Evolutionary conservation across 2,888 invertebrate genomes (phyloP), one percentile per base, ranked within the genome.

Genomic region (Pristionchus entomophagus): DNA sequence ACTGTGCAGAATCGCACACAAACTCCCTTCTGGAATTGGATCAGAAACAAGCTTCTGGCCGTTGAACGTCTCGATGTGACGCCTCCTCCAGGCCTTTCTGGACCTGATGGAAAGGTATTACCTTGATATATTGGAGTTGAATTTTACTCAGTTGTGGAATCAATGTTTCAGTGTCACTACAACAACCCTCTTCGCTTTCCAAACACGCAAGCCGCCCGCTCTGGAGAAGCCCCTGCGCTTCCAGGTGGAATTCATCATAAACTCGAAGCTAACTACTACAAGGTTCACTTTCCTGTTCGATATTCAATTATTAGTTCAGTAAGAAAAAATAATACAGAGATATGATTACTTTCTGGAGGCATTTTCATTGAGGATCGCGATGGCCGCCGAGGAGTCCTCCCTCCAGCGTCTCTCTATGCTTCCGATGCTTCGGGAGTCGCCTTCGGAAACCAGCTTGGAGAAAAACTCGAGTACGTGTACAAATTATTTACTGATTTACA

Each of bases 251-350:
- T 96, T 2, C 95, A 96, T 49, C 96, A 97, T 94, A 95, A 96
- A 92, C 95, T 96, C 87, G 95, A 96, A 22, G 95, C 95, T 78
- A 97, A 97, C 94, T 97, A 97, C 94, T 98, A 98, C 96, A 95
- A 85, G 85, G 85, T 85, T 45, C 17, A 0, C 10, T 32, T 78
- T 26, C 26, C 12, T 49, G 19, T 49, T 78, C 6, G 14, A n/a
- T 6, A 59, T 59, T 59, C 59, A 6, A 59, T 12, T 59, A 22
- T 8, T 22, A 12, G 22, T 59, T 59, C 10, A 59, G 26, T 5
- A 22, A 59, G 59, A n/a, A n/a, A n/a, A n/a, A n/a, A n/a, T n/a
- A n/a, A n/a, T n/a, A n/a, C n/a, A n/a, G n/a, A n/a, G n/a, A n/a
- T n/a, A n/a, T n/a, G n/a, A n/a, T n/a, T n/a, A n/a, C n/a, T n/a